These are phyloP conservation scores for Gorsachius goisagi DNA, from an alignment of 2,113 vertebrate genomes.

Conservation along the genomic window DNA sequence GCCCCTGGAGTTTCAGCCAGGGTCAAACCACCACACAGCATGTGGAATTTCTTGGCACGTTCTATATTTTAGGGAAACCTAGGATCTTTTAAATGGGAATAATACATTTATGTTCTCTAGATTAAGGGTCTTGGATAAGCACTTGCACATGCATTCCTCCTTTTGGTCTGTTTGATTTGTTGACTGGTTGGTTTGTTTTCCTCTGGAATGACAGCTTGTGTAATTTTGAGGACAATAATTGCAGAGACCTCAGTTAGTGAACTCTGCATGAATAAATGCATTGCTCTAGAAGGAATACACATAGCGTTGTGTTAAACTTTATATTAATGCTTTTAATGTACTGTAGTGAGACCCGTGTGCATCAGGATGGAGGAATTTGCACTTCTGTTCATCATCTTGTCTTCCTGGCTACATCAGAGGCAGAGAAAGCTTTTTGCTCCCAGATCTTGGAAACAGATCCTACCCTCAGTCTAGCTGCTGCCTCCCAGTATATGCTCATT, in stretches of 20 bases:
- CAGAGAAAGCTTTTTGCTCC: neutral
- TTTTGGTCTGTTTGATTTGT: neutral
- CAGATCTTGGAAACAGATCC: neutral
- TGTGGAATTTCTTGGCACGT: neutral
- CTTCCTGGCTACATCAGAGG: neutral
- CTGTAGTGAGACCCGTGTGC: neutral
- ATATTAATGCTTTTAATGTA: neutral
- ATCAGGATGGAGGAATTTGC: neutral
- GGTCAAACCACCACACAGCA: too few relatives aligned
- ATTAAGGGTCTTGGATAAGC: neutral
- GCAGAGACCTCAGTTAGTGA: neutral
- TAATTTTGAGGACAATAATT: neutral
- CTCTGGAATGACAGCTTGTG: neutral
- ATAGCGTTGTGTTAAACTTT: neutral
- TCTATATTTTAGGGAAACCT: neutral
- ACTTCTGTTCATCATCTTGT: accelerated
- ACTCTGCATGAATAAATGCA: neutral
- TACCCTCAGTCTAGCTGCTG: neutral
- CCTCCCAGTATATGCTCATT: neutral
- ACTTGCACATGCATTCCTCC: neutral
- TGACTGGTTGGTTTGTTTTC: neutral
- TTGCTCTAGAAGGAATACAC: neutral
- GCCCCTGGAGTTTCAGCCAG: too few relatives aligned
- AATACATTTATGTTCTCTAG: neutral
- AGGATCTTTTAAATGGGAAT: neutral